phyloP scores from a whole-genome alignment of 2,797 vertebrate genomes.

The Mormyrops attenuatus region DNA sequence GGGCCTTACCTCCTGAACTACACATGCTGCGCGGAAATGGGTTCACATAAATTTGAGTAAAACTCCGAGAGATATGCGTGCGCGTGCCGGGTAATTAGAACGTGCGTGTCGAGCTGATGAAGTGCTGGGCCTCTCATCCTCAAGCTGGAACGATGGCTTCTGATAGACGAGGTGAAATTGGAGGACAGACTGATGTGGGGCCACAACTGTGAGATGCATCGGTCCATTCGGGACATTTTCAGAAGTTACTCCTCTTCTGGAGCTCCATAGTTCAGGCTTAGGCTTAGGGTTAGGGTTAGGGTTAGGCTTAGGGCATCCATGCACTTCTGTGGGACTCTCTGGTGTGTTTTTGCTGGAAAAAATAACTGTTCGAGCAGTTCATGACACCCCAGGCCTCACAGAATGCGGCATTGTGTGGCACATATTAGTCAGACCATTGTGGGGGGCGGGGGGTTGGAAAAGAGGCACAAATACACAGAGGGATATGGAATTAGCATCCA shows the following conservation, averaged over 20 bases:
- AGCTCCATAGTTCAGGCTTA: background rate
- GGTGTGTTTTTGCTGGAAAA: background rate
- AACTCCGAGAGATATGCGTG: background rate
- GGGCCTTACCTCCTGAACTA: constrained; percentile 27
- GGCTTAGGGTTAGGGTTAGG: background rate
- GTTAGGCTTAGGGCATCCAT: background rate
- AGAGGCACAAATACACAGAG: background rate
- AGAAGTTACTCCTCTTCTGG: background rate
- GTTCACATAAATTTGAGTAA: background rate
- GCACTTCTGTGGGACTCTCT: background rate
- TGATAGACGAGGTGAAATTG: background rate
- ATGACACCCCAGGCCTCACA: background rate
- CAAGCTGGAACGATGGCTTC: background rate
- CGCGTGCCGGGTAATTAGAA: background rate
- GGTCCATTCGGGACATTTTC: background rate
- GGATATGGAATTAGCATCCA: background rate
- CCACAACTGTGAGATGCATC: background rate
- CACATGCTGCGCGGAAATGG: background rate
- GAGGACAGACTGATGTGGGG: background rate
- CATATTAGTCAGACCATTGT: background rate
- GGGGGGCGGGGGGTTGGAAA: background rate
- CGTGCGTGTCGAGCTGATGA: background rate
- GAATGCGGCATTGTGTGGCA: background rate
- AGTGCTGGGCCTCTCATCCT: background rate
- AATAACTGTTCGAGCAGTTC: background rate